phyloP scores from a whole-genome alignment of 2,113 vertebrate species.

The Centropus unirufus region DNA sequence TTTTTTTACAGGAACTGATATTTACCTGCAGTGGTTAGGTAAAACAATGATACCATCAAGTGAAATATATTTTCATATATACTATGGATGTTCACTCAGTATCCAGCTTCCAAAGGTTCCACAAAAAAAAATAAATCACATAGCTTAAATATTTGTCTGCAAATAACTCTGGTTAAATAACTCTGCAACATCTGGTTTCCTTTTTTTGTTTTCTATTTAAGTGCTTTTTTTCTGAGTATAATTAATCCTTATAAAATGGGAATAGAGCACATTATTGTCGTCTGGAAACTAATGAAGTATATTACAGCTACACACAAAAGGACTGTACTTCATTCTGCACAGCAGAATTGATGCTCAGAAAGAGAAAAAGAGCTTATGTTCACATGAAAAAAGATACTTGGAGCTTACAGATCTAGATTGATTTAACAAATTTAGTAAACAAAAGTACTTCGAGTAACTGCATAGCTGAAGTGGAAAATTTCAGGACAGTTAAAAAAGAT shows the following conservation, averaged over 20 bases:
- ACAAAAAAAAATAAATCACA: conserved; percentile 19
- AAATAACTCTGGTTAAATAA: conserved; percentile 57
- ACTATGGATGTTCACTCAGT: background rate
- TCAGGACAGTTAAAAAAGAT: background rate
- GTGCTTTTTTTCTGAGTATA: conserved; percentile 29
- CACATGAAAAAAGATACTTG: background rate
- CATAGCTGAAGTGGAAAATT: background rate
- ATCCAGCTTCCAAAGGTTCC: background rate
- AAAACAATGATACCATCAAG: background rate
- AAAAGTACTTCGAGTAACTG: background rate
- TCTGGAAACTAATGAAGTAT: conserved; percentile 52
- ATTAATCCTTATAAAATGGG: conserved; percentile 53
- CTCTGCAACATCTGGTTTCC: conserved; percentile 57
- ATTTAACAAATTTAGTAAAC: conserved; percentile 3
- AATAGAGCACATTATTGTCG: conserved; percentile 64
- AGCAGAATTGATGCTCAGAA: conserved; percentile 19
- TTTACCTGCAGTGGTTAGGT: background rate
- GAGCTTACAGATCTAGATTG: background rate
- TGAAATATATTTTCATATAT: background rate
- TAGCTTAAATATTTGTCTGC: conserved; percentile 45
- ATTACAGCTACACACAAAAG: conserved; percentile 38
- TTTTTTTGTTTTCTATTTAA: conserved; percentile 56
- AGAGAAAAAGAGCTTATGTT: background rate
- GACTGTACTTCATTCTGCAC: conserved; percentile 8
- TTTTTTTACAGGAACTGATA: background rate